Base-by-base conservation (phyloP, 2,888 invertebrate species). In the Barypeithes pellucidus region DNA sequence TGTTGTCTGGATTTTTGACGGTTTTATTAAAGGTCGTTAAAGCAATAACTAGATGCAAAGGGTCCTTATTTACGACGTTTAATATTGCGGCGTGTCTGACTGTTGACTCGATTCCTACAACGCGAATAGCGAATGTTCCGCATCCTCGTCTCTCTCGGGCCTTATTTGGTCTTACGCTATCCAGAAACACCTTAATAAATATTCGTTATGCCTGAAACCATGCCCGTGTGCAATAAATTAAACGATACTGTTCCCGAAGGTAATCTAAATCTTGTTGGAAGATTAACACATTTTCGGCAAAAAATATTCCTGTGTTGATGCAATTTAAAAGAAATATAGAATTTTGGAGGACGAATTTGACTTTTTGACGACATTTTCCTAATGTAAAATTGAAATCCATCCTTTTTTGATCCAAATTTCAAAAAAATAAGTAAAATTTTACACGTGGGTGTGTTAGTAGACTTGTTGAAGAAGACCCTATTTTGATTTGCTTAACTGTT, bases 121-220 rank as follows among this genome's bases (percentile, higher is more conserved):
- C 39, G 57, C 16, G 14, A 52, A 29, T n/a, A 3, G 43, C 43
- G 43, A 60, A 41, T 41, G 60, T 60, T 60, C 41, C 60, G 8
- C 60, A 60, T 41, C 50, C 8, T 12, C 63, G 62, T 67, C 67
- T 72, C 67, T 67, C 72, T 16, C 47, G 72, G 62, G 67, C 29
- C 72, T 67, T 72, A 67, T 72, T 72, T 72, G 67, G 62, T 67
- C 67, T 67, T 72, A 57, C 33, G 57, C 59, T 66, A 62, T 63
- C 73, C 73, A 67, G 68, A 73, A 73, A 65, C 62, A 63, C 67
- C 68, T 68, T 73, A 73, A 73, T 73, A 73, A 73, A 73, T 73
- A 68, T 73, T 73, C 73, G 67, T 68, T 73, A 73, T 59, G 67
- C 59, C 65, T 36, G 73, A 60, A 68, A 63, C 72, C 67, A 67